Conservation (phyloP, 2,888 invertebrate genomes). For the Ganaspis brasiliensis region DNA sequence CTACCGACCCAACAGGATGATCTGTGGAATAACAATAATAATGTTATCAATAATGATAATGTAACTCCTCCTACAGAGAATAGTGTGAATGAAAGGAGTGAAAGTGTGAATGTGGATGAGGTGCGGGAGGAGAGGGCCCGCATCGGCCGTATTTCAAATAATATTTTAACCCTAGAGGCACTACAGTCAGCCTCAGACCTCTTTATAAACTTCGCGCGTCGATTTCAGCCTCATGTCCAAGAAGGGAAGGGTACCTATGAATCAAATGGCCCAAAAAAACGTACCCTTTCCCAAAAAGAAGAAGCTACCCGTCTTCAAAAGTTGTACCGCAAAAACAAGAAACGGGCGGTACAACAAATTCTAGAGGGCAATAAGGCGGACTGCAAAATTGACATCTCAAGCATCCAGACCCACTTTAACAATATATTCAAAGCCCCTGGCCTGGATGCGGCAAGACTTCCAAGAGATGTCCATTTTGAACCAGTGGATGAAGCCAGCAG, state of each 20-base stretch:
- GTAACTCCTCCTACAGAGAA: no score
- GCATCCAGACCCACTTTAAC: slow-evolving; percentile 46
- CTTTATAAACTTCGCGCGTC: no score
- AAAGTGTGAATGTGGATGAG: no score
- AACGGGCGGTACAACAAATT: slow-evolving; percentile 54
- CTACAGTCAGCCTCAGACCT: no score
- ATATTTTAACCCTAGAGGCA: no score
- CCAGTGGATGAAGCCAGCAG: slow-evolving; percentile 2
- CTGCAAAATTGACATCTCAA: slow-evolving; percentile 47
- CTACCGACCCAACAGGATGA: no score
- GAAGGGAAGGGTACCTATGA: not conserved
- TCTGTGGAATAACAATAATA: no score
- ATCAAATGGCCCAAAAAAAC: not conserved
- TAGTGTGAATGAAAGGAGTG: no score
- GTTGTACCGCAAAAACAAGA: slow-evolving; percentile 48
- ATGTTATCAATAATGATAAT: no score
- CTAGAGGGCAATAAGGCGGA: slow-evolving; percentile 45
- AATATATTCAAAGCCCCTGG: not conserved
- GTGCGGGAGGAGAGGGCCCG: no score
- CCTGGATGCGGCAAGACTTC: not conserved
- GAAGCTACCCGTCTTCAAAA: slow-evolving; percentile 47
- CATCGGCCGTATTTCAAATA: no score
- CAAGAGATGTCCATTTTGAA: not conserved
- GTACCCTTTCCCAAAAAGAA: not conserved
- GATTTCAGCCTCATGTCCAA: not conserved